Base-by-base conservation (phyloP, 1,140 invertebrate species). In the Harlomillsia oculata region DNA sequence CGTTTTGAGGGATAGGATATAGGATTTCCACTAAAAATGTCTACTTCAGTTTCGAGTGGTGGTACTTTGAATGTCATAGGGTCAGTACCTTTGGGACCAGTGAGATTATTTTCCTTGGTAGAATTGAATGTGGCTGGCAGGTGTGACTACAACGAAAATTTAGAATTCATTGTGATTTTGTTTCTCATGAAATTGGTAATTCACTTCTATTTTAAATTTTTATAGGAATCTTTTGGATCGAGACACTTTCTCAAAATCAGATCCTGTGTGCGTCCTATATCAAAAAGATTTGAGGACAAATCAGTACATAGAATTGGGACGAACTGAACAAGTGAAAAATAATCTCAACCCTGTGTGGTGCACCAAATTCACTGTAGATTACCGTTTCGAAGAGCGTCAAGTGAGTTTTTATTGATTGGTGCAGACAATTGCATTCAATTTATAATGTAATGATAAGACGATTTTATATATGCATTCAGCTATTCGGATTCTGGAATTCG, bases 311-410 rank as follows among this genome's bases (percentile, higher is more conserved):
- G 72, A 73, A 57, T 63, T 76, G 57, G 77, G 76, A 20, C 62
- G 76, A 39, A 78, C 77, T 18, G 77, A 78, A 65, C 69, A 70
- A 28, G 72, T 79, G 14, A 71, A 71, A 66, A 76, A 78, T 67
- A 74, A 70, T 61, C 63, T 78, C 37, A 77, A 77, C 67, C 77
- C 77, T 26, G 69, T 75, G 52, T 78, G 76, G 72, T 71, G 72
- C 5, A 75, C 72, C 51, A 76, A 75, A 63, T 74, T 79, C 65
- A 62, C 70, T 2, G 58, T 78, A 11, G 69, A 76, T 41, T 78
- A 78, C 60, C 72, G 69, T 53, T 80, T 80, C 70, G 78, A 80
- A 68, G 72, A 77, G 66, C 59, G 66, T 56, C 67, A 68, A 40
- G 64, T 66, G 52, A 43, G 36, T 26, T 28, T 11, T 11, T 34